A percentile compares a stretch with the other conserved stretches of the same genome.
Evolutionary conservation across 2,797 vertebrate genomes (phyloP).

Genomic region (Cryptoblepharus egeriae): DNA sequence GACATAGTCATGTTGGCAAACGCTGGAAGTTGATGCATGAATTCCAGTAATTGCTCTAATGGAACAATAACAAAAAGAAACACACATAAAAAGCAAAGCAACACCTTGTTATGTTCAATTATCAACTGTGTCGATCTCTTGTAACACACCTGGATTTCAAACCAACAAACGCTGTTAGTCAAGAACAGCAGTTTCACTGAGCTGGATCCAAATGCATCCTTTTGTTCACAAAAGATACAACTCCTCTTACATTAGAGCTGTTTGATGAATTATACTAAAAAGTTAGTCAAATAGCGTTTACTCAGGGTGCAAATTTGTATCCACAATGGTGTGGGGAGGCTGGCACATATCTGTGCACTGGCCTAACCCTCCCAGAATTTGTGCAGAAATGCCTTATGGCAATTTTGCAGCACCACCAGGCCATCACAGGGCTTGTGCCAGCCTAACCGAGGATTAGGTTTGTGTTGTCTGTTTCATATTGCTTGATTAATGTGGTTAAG

Average conservation of each 20-base stretch:
- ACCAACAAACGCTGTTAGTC: not conserved
- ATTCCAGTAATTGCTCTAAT: constrained; percentile 86
- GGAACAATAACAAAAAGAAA: constrained; percentile 48
- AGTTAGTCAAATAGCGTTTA: no score
- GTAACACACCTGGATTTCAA: not conserved
- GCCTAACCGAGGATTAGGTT: no score
- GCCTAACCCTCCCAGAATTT: no score
- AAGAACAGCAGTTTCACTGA: not conserved
- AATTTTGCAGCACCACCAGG: no score
- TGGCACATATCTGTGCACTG: no score
- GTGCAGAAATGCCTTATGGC: no score
- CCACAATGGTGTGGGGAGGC: no score
- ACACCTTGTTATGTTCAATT: not conserved
- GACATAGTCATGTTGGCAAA: constrained; percentile 92
- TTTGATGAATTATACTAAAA: not conserved
- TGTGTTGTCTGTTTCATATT: no score
- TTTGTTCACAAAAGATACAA: not conserved
- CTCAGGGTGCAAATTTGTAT: no score
- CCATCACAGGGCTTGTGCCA: no score
- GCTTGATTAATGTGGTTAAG: no score
- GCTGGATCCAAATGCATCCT: not conserved
- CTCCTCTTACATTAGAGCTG: not conserved
- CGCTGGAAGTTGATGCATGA: constrained; percentile 89
- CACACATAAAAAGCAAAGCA: not conserved
- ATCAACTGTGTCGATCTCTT: not conserved